Base-by-base conservation (phyloP, 2,797 vertebrate species). In the Schizothorax lantsangensis region DNA sequence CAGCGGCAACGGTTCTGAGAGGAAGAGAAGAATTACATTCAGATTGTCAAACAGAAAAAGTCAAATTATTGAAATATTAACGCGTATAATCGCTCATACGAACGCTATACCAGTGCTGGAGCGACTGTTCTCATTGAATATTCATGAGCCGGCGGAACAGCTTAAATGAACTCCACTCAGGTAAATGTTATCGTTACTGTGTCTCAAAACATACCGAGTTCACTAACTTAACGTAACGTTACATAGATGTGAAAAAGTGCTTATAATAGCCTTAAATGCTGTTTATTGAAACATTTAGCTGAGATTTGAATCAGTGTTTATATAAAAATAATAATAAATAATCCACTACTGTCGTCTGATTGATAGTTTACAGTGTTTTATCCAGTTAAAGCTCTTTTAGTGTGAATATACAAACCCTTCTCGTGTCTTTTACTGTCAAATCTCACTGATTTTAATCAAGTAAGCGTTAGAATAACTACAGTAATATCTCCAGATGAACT, bases 151-250 rank as follows among this genome's bases (percentile, higher is more conserved):
- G 30, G 26, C 83, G 19, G 45, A 9, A 52, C 33, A 9, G 49
- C 4, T 43, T 47, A 57, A 8, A 86, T 81, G 78, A 81, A 21
- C 78, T 36, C 38, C 26, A 1, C 68, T 86, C 45, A 81, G 78
- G 84, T 79, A 81, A 81, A 43, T 57, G 2, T 21, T 15, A 12
- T 54, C 38, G 11, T 49, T 75, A 45, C 3, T 6, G 12, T 26
- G 73, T 77, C 9, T 36, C 26, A 6, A 43, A 79, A 64, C 38
- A 6, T 0, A 10, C 21, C 14, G 36, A 26, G 77, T 40, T 30
- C 38, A 21, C 57, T 30, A 30, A 30, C 30, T 30, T 30, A 30
- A 30, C 36, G 36, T 36, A 36, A 36, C 36, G 36, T 5, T 4
- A 40, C 43, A 75, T 6, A n/a, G 6, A 2, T 47, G 40, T 45